These are phyloP conservation scores for Oncopodura yosiiana DNA, from an alignment of 1,140 invertebrate genomes.

Conservation along the genomic window DNA sequence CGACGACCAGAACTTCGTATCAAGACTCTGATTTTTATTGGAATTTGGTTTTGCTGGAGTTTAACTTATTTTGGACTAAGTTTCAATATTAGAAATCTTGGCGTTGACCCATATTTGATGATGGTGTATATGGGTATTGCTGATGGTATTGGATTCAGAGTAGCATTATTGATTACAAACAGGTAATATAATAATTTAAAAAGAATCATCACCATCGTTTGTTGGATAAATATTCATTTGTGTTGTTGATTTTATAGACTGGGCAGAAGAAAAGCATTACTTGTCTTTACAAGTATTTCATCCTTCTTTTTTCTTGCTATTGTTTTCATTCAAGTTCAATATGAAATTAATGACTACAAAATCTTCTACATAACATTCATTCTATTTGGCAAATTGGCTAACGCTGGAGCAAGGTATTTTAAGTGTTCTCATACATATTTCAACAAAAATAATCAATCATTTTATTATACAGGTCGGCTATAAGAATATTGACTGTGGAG, in stretches of 20 bases:
- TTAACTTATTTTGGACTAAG: constrained; percentile 28
- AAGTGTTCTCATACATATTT: neutral
- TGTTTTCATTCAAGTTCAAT: neutral
- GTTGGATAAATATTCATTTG: neutral
- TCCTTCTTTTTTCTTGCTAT: constrained; percentile 5
- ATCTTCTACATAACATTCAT: neutral
- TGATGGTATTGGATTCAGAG: constrained; percentile 23
- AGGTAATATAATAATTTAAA: constrained; percentile 16
- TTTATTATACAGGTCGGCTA: too few relatives aligned
- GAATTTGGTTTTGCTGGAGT: constrained; percentile 31
- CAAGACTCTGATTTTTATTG: constrained; percentile 20
- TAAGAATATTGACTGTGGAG: constrained; percentile 1
- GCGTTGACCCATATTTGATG: constrained; percentile 21
- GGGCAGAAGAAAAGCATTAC: constrained; percentile 6
- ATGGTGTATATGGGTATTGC: constrained; percentile 17
- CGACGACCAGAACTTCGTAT: constrained; percentile 3
- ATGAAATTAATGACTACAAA: neutral
- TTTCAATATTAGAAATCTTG: constrained; percentile 27
- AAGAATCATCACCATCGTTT: neutral
- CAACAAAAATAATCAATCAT: too few relatives aligned
- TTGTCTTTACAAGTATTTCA: constrained; percentile 5
- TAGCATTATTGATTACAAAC: constrained; percentile 22
- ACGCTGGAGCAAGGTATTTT: constrained; percentile 2
- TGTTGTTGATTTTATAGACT: neutral
- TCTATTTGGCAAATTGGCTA: constrained; percentile 5